These are phyloP conservation scores for Eilema griseolum DNA, from an alignment of 2,888 invertebrate species.

Conservation along the genomic window DNA sequence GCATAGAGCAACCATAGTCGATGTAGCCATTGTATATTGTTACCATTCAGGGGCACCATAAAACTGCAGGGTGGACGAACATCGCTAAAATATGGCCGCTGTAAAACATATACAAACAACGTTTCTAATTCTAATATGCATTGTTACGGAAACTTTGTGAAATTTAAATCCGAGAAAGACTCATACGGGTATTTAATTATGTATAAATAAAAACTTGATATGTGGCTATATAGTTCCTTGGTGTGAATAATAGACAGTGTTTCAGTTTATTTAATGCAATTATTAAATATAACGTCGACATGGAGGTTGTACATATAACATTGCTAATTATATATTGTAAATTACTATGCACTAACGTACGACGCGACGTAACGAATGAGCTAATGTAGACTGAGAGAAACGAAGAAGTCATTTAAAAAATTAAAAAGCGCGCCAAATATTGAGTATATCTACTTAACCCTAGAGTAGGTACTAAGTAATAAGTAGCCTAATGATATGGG, in stretches of 20 bases:
- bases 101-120: conserved; percentile 69
- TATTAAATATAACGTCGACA: no score
- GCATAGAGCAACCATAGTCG: conserved; percentile 19
- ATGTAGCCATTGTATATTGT: conserved; percentile 40
- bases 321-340: no score
- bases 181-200: not conserved
- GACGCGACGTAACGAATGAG: no score
- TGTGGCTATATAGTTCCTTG: not conserved
- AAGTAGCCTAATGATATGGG: no score
- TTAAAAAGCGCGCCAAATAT: no score
- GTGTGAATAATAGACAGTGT: not conserved
- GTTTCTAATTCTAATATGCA: conserved; percentile 16
- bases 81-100: conserved; percentile 69
- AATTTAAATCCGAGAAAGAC: not conserved
- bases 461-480: no score
- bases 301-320: no score
- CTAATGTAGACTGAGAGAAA: no score
- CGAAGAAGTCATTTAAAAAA: no score
- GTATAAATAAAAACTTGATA: not conserved
- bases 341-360: no score
- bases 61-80: conserved; percentile 59
- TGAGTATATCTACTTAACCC: no score
- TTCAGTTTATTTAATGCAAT: no score
- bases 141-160: conserved; percentile 12
- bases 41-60: conserved; percentile 80